phyloP scores from a whole-genome alignment of 1,140 invertebrate genomes.

The Lucilia sericata region DNA sequence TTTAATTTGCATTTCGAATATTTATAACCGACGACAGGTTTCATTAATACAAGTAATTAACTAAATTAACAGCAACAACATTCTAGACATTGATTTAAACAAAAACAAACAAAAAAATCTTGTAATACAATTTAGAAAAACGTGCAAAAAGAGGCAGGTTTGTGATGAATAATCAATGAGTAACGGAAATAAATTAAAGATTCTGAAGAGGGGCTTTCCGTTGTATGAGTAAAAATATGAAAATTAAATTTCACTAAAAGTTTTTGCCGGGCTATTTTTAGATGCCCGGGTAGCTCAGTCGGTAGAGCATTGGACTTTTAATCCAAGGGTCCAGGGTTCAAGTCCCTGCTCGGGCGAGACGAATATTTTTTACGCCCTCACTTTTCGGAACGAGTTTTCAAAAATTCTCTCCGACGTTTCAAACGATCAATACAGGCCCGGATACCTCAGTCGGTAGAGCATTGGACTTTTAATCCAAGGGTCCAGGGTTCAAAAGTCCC shows the following conservation, averaged over 20 bases:
- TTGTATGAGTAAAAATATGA: background rate
- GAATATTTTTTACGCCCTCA: background rate
- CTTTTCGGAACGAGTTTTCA: too few relatives aligned
- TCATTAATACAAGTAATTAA: background rate
- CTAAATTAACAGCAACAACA: background rate
- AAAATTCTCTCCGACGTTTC: too few relatives aligned
- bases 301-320: constrained; percentile 82
- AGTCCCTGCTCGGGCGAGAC: constrained; percentile 80
- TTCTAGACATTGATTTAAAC: background rate
- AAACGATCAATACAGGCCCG: constrained; percentile 5
- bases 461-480: constrained; percentile 82
- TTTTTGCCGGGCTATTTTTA: background rate
- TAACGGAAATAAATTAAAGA: background rate
- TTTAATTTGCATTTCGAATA: constrained; percentile 18
- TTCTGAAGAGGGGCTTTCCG: background rate
- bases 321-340: constrained; percentile 83
- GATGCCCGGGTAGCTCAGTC: constrained; percentile 79
- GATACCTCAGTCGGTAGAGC: constrained; percentile 81
- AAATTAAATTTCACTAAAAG: background rate
- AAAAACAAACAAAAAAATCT: constrained; percentile 8
- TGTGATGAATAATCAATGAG: background rate
- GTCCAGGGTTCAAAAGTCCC: constrained; percentile 31
- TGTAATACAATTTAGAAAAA: constrained; percentile 4
- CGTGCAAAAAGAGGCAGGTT: constrained; percentile 17
- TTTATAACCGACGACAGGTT: background rate